Conservation (phyloP, 2,113 vertebrate species). For the Crotalus viridis region DNA sequence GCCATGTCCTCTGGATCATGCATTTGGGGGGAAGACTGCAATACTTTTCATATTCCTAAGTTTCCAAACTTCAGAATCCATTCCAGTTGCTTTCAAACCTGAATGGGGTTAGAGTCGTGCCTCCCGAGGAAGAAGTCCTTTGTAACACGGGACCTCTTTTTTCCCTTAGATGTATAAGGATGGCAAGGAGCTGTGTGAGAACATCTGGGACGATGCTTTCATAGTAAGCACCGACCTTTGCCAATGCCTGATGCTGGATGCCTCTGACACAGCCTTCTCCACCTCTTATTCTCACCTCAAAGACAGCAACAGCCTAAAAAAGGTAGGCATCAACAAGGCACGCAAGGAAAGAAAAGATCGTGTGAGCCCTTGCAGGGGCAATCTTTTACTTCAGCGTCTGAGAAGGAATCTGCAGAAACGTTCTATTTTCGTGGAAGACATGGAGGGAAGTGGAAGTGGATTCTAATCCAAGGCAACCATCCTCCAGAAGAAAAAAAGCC, state of each 20-base stretch:
- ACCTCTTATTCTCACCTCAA: constrained; percentile 66
- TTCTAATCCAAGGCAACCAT: neutral
- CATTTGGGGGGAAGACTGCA: neutral
- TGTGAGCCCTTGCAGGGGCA: constrained; percentile 42
- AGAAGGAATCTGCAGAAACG: constrained; percentile 67
- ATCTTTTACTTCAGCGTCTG: constrained; percentile 44
- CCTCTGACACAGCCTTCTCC: constrained; percentile 67
- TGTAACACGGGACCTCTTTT: neutral
- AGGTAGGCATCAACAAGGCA: neutral
- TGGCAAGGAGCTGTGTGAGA: constrained; percentile 77
- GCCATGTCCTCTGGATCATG: neutral
- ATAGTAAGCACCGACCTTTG: constrained; percentile 70
- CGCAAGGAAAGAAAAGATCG: constrained; percentile 7
- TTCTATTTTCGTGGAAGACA: constrained; percentile 68
- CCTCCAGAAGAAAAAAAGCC: neutral
- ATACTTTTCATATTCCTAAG: neutral
- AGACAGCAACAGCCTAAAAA: constrained; percentile 58
- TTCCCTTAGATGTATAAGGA: constrained; percentile 74
- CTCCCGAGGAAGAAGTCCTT: neutral
- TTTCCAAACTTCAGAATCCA: constrained; percentile 9
- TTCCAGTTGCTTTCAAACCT: neutral
- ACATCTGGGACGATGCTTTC: constrained; percentile 73
- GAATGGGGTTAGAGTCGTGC: neutral
- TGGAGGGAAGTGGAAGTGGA: constrained; percentile 78
- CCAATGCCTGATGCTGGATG: constrained; percentile 74